A percentile compares a stretch with the other conserved stretches of the same genome.
These are phyloP conservation scores for Lasius fuliginosus DNA, from an alignment of 2,888 invertebrate species.

Conservation along the genomic window DNA sequence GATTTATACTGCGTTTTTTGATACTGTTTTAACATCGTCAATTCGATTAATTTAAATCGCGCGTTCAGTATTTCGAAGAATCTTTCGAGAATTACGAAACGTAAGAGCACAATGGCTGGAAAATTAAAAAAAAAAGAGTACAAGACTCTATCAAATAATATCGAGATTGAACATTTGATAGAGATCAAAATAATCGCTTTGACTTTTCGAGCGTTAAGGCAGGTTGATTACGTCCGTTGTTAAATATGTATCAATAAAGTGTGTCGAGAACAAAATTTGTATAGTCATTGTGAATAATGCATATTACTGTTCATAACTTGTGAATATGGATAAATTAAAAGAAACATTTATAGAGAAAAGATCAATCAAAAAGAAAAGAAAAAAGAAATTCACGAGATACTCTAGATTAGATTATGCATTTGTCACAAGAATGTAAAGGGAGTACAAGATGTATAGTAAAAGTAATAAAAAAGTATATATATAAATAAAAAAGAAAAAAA, in stretches of 20 bases:
- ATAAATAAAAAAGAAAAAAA: conserved; percentile 27
- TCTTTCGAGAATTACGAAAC: conserved; percentile 26
- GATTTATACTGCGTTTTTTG: conserved; percentile 33
- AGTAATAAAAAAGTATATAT: conserved; percentile 40
- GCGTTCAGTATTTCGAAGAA: conserved; percentile 8
- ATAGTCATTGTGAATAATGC: conserved; percentile 52
- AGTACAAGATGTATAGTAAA: conserved; percentile 55
- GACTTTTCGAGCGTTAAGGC: conserved; percentile 49
- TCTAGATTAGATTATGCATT: conserved; percentile 49
- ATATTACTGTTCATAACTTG: conserved; percentile 53
- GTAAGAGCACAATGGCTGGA: conserved; percentile 41
- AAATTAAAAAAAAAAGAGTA: conserved; percentile 46
- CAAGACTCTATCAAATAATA: conserved; percentile 51
- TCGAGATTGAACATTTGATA: conserved; percentile 52
- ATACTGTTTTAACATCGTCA: conserved; percentile 19
- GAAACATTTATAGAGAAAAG: conserved; percentile 44
- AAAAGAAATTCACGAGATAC: conserved; percentile 35
- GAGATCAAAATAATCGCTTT: conserved; percentile 30
- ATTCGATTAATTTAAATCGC: conserved; percentile 8
- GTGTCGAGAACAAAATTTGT: conserved; percentile 55
- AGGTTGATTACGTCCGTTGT: conserved; percentile 57
- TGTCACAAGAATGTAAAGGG: conserved; percentile 54
- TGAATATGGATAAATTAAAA: conserved; percentile 48
- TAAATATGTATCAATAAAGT: conserved; percentile 51
- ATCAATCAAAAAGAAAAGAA: conserved; percentile 42